Conservation (phyloP, 1,140 invertebrate species). For the Anagrus nilaparvatae region DNA sequence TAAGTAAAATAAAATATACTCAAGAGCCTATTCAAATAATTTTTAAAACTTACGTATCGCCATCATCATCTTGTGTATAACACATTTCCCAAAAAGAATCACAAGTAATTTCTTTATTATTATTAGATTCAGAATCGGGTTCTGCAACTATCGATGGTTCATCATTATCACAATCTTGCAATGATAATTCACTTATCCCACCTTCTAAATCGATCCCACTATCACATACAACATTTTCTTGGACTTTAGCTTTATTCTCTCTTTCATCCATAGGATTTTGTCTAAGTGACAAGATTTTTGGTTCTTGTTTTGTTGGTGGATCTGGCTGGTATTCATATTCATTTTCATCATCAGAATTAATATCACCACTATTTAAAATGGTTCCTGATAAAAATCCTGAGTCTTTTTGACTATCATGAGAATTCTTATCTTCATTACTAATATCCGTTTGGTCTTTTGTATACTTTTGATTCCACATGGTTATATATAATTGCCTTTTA, state of each 20-base stretch:
- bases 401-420: constrained; percentile 18
- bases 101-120: background rate
- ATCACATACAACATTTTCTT: too few relatives aligned
- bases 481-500: background rate
- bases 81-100: constrained; percentile 44
- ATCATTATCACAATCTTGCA: constrained; percentile 22
- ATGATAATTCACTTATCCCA: constrained; percentile 37
- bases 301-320: too few relatives aligned
- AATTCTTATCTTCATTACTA: constrained; percentile 1
- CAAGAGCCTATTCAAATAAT: background rate
- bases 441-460: background rate
- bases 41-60: constrained; percentile 58
- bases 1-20: background rate
- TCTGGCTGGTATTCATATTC: too few relatives aligned
- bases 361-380: constrained; percentile 32
- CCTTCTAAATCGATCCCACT: constrained; percentile 42
- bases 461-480: constrained; percentile 6
- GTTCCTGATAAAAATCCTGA: constrained; percentile 47
- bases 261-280: too few relatives aligned
- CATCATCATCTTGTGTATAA: constrained; percentile 56
- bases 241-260: background rate
- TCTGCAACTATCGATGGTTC: constrained; percentile 6
- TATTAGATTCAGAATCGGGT: constrained; percentile 10
- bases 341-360: constrained; percentile 12
- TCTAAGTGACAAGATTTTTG: too few relatives aligned